Evolutionary conservation across 2,888 invertebrate genomes (phyloP), one percentile per base, ranked within the genome.

Genomic region (Galerucella pusilla): DNA sequence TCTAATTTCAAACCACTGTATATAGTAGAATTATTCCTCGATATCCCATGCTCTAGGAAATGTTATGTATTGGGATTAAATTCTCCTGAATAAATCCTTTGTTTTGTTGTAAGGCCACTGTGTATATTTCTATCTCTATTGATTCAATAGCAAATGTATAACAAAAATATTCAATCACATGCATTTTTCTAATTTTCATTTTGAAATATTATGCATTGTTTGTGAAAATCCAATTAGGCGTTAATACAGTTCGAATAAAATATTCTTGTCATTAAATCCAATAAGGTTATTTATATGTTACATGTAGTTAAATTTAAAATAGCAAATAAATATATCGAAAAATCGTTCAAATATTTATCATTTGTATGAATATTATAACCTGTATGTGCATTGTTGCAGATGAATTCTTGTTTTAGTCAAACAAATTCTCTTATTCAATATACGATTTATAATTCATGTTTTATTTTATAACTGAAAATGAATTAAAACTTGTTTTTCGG

Each of bases 271-370:
- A 57, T 57, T 57, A 57, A 57, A 57, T 57, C 57, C 7, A 57
- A 57, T 57, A 20, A 57, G 57, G 16, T 16, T 57, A 57, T 57
- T 57, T 16, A 57, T 57, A 12, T 57, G 57, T 57, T 20, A 57
- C 57, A 57, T 57, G 16, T 14, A 42, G n/a, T 35, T n/a, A 25
- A 63, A 63, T 42, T 63, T 63, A 63, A 63, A 63, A 63, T 63
- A 35, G n/a, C 14, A 63, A 35, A 63, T n/a, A n/a, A 63, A 63
- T 63, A 20, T 20, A 61, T 28, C 35, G 35, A 61, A 61, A 28
- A 61, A n/a, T 35, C 63, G 16, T 63, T 42, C 9, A 63, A 63
- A 63, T 63, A 63, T 63, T 63, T 9, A 63, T 7, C 3, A n/a
- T 14, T 35, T 16, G 35, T 63, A 63, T 63, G 5, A 61, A 35